These are phyloP conservation scores for Orthosia gothica DNA, from an alignment of 2,888 invertebrate genomes.

Conservation along the genomic window DNA sequence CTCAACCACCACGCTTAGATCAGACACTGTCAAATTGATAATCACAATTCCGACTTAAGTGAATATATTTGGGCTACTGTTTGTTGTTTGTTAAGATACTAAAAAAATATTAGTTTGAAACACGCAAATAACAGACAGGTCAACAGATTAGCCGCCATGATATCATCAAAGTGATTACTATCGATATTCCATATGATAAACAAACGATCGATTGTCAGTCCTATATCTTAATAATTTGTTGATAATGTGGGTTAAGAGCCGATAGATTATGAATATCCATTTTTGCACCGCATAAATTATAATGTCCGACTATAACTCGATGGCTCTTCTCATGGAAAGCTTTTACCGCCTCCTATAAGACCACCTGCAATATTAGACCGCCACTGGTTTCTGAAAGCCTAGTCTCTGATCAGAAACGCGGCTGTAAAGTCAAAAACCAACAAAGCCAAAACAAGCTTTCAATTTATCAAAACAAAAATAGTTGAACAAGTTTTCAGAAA, in stretches of 20 bases:
- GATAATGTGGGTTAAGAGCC: conserved; percentile 8
- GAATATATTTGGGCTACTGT: not conserved
- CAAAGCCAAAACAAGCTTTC: not conserved
- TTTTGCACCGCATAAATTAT: no score
- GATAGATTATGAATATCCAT: not conserved
- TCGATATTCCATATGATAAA: not conserved
- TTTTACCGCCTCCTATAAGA: no score
- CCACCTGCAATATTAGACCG: not conserved
- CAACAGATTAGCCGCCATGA: conserved; percentile 12
- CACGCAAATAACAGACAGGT: conserved; percentile 1
- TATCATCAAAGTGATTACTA: conserved; percentile 20
- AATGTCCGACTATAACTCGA: no score
- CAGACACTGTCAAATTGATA: no score
- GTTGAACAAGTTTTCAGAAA: no score
- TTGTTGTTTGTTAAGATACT: not conserved
- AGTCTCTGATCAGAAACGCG: not conserved
- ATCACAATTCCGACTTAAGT: not conserved
- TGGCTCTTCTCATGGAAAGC: no score
- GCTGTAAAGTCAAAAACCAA: not conserved
- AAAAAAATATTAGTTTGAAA: not conserved
- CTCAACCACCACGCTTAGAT: not conserved
- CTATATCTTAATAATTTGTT: conserved; percentile 34
- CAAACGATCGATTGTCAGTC: conserved; percentile 7
- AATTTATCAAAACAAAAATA: no score
- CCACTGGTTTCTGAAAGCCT: conserved; percentile 10